phyloP scores from a whole-genome alignment of 2,113 vertebrate genomes.

The Podarcis raffonei region DNA sequence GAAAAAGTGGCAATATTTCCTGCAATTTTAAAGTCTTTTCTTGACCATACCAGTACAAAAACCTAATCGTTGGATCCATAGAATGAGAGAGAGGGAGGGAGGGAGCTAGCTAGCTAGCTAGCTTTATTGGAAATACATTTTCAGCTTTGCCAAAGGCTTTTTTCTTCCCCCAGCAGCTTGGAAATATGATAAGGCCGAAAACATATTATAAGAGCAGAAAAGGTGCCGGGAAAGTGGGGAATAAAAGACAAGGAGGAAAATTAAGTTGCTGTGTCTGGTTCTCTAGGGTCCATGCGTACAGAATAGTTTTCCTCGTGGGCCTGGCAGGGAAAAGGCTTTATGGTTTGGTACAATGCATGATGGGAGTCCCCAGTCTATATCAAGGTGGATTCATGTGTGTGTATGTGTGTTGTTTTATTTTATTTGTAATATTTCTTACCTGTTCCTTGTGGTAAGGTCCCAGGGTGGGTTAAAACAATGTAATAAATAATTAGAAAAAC shows the following conservation, averaged over 20 bases:
- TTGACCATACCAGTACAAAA: neutral
- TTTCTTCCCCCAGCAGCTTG: constrained; percentile 9
- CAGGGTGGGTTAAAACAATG: neutral
- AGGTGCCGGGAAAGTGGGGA: neutral
- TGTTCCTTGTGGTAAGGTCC: too few relatives aligned
- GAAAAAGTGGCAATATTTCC: neutral
- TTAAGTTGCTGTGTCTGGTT: neutral
- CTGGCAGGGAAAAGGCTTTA: neutral
- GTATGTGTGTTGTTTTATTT: neutral
- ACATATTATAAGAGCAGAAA: neutral
- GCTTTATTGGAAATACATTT: constrained; percentile 36
- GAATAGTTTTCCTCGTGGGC: neutral
- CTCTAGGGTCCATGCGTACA: neutral
- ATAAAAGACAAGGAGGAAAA: neutral
- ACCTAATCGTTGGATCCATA: neutral
- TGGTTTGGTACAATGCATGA: neutral
- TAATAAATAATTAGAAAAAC: too few relatives aligned
- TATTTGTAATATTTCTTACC: too few relatives aligned
- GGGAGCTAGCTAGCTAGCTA: neutral
- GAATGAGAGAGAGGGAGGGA: neutral
- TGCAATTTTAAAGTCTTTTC: constrained; percentile 2
- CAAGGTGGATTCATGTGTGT: neutral
- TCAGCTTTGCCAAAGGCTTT: constrained; percentile 38
- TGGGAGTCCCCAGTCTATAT: neutral
- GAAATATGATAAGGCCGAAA: constrained; percentile 21